Conservation (phyloP, 2,797 vertebrate genomes). For the Falco rusticolus region DNA sequence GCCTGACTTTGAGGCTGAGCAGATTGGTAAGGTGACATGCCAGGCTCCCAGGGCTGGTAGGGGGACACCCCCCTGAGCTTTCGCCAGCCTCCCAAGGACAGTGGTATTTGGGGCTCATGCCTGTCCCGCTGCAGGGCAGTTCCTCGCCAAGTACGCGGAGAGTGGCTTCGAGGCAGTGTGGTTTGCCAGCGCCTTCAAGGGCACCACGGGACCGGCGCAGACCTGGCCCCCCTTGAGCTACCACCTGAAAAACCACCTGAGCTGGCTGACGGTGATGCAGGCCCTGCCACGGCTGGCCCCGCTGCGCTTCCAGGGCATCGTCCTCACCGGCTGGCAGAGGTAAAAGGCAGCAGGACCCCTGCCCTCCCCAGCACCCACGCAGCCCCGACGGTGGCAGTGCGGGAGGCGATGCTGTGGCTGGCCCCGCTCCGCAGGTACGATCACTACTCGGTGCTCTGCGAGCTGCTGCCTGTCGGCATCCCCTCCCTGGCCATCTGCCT, state of each 20-base stretch:
- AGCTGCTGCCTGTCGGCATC: conserved; percentile 79
- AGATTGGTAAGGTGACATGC: conserved; percentile 52
- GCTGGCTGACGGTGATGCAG: conserved; percentile 77
- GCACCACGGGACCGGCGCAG: conserved; percentile 72
- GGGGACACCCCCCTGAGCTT: accelerated
- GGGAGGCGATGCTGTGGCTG: background rate
- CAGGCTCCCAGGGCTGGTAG: accelerated
- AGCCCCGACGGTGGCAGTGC: accelerated
- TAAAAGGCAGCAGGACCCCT: background rate
- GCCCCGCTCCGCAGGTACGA: conserved; percentile 70
- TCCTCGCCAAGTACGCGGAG: conserved; percentile 74
- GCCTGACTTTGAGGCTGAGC: conserved; percentile 31
- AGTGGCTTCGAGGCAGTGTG: conserved; percentile 76
- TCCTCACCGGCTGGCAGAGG: conserved; percentile 84
- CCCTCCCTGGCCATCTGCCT: conserved; percentile 81
- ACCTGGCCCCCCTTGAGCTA: conserved; percentile 73
- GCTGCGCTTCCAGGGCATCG: conserved; percentile 70
- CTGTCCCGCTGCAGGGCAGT: conserved; percentile 2
- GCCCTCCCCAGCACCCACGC: accelerated
- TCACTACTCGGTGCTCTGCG: conserved; percentile 80
- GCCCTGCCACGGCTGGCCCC: conserved; percentile 61
- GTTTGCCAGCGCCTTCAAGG: conserved; percentile 85
- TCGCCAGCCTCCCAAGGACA: accelerated
- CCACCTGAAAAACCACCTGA: conserved; percentile 80
- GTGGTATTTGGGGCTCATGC: background rate